Evolutionary conservation across 2,113 vertebrate species (phyloP).

Genomic region (Anolis carolinensis): DNA sequence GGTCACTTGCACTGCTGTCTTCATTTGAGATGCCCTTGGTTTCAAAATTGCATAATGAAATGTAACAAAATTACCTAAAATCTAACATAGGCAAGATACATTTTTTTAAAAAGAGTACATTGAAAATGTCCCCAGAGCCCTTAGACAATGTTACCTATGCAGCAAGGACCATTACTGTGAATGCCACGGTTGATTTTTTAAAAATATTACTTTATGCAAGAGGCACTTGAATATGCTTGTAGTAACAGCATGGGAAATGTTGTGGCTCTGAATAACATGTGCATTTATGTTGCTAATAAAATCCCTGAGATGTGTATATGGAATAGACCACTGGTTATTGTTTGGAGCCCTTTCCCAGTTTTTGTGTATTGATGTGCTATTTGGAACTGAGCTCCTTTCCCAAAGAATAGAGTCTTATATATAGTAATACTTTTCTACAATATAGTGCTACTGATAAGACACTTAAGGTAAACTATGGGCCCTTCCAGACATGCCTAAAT

Average conservation of each 20-base stretch:
- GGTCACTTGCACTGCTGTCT: neutral
- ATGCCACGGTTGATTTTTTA: neutral
- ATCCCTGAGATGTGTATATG: neutral
- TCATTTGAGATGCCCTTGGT: neutral
- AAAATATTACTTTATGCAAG: neutral
- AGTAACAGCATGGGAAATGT: neutral
- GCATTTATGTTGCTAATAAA: neutral
- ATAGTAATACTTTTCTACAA: neutral
- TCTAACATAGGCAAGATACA: neutral
- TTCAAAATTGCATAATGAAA: neutral
- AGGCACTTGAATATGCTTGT: neutral
- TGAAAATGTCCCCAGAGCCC: neutral
- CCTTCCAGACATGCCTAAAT: too few relatives aligned
- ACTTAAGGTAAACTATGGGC: neutral
- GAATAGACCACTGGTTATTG: neutral
- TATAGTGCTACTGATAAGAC: neutral
- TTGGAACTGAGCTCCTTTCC: neutral
- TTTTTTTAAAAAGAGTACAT: neutral
- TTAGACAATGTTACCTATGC: slow-evolving; percentile 3
- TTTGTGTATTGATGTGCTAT: neutral
- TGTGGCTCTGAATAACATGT: neutral
- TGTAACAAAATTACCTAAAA: neutral
- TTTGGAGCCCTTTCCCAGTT: too few relatives aligned
- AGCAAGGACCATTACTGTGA: neutral
- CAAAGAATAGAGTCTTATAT: neutral